Evolutionary conservation across 2,797 vertebrate species (phyloP).

Genomic region (Psittacula echo): DNA sequence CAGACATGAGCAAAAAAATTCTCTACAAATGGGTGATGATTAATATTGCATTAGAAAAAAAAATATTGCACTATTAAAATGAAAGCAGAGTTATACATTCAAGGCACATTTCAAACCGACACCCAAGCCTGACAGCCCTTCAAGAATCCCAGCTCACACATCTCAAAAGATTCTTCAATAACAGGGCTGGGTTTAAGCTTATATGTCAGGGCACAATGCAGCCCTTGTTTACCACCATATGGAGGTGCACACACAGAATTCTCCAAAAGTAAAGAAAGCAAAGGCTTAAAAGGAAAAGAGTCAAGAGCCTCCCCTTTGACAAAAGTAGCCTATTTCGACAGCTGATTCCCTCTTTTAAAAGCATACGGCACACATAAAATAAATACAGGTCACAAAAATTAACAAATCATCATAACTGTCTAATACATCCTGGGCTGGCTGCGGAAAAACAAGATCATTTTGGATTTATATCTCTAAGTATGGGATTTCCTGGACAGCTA

Average conservation of each 20-base stretch:
- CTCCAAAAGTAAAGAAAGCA: constrained; percentile 73
- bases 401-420: constrained; percentile 83
- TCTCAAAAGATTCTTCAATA: constrained; percentile 75
- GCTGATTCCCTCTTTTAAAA: constrained; percentile 74
- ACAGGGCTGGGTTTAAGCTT: constrained; percentile 71
- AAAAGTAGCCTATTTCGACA: constrained; percentile 76
- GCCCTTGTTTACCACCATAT: constrained; percentile 77
- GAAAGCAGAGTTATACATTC: constrained; percentile 73
- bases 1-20: constrained; percentile 52
- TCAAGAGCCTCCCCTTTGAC: constrained; percentile 72
- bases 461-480: constrained; percentile 82
- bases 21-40: constrained; percentile 65
- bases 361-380: constrained; percentile 77
- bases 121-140: constrained; percentile 76
- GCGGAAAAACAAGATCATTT: constrained; percentile 81
- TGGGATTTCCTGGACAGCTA: constrained; percentile 85
- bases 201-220: constrained; percentile 75
- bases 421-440: constrained; percentile 80
- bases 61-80: constrained; percentile 66
- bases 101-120: constrained; percentile 73
- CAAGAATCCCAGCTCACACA: constrained; percentile 75
- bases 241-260: constrained; percentile 69
- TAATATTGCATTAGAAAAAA: constrained; percentile 68
- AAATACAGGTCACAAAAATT: constrained; percentile 82
- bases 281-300: constrained; percentile 72